phyloP scores from a whole-genome alignment of 2,888 invertebrate genomes.

The Graphium colonna region DNA sequence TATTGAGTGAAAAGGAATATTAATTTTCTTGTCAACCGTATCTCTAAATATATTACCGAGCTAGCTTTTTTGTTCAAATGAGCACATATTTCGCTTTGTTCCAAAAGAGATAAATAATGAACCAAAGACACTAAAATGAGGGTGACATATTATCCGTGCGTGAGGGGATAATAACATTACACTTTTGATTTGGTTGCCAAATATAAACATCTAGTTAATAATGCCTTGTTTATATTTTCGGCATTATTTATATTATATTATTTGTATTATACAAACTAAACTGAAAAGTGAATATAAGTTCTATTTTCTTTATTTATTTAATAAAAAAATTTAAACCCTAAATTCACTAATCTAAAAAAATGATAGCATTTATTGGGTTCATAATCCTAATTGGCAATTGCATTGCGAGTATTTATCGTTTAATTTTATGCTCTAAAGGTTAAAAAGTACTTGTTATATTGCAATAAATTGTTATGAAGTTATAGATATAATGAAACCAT shows the following conservation, averaged over 20 bases:
- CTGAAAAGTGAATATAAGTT: too few species aligned
- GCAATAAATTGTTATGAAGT: too few species aligned
- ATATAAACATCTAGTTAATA: not conserved
- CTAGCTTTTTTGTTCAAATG: slow-evolving; percentile 21
- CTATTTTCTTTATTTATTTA: not conserved
- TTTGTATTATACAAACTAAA: not conserved
- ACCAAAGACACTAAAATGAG: slow-evolving; percentile 24
- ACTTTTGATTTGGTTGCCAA: slow-evolving; percentile 20
- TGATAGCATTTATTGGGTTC: too few species aligned
- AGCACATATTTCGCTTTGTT: slow-evolving; percentile 21
- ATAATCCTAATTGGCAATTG: too few species aligned
- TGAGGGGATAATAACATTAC: slow-evolving; percentile 21
- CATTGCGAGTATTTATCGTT: too few species aligned
- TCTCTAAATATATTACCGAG: slow-evolving; percentile 21
- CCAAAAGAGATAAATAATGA: slow-evolving; percentile 24
- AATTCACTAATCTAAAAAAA: too few species aligned
- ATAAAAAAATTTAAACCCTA: not conserved
- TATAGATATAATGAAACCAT: too few species aligned
- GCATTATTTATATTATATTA: not conserved
- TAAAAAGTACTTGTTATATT: too few species aligned
- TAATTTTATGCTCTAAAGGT: too few species aligned
- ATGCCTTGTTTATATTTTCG: too few species aligned
- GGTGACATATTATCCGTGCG: slow-evolving; percentile 24
- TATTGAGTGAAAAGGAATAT: slow-evolving; percentile 17
- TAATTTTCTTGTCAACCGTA: slow-evolving; percentile 21